These are phyloP conservation scores for Formicarius rufipectus DNA, from an alignment of 2,113 vertebrate genomes.

Conservation along the genomic window DNA sequence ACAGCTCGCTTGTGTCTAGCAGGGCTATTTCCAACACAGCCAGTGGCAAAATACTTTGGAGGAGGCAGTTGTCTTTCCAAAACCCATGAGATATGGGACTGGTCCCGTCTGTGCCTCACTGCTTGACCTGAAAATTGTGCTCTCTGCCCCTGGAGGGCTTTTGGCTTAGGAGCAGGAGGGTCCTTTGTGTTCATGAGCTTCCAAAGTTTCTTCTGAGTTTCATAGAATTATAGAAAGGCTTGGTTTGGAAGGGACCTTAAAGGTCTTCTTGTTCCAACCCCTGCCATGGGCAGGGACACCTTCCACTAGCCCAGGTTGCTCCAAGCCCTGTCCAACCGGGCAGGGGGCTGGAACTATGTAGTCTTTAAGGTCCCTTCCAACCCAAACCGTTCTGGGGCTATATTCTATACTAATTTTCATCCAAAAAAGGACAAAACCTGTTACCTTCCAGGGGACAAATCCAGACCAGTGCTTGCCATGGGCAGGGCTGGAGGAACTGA, in stretches of 20 bases:
- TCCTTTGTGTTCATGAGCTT: fast-evolving
- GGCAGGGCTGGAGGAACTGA: background rate
- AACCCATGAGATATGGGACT: fast-evolving
- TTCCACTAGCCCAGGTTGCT: background rate
- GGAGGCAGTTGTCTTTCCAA: background rate
- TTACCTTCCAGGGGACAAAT: background rate
- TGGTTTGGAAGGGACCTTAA: background rate
- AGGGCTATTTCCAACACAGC: background rate
- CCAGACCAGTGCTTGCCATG: fast-evolving
- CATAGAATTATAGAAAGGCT: background rate
- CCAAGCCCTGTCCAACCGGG: background rate
- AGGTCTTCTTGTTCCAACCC: background rate
- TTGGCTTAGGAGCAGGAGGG: background rate
- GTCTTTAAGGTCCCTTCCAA: background rate
- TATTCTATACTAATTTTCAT: background rate
- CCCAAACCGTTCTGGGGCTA: background rate
- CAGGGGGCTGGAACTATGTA: background rate
- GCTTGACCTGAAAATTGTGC: background rate
- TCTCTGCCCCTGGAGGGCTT: background rate
- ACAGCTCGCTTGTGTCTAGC: fast-evolving
- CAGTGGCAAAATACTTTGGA: background rate
- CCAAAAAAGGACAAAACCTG: background rate
- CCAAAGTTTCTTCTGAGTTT: background rate
- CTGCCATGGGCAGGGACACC: background rate
- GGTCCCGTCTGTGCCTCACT: fast-evolving